Evolutionary conservation across 2,797 vertebrate genomes (phyloP), one percentile per base, ranked within the genome.

Genomic region (Muraenolepis orangiensis): DNA sequence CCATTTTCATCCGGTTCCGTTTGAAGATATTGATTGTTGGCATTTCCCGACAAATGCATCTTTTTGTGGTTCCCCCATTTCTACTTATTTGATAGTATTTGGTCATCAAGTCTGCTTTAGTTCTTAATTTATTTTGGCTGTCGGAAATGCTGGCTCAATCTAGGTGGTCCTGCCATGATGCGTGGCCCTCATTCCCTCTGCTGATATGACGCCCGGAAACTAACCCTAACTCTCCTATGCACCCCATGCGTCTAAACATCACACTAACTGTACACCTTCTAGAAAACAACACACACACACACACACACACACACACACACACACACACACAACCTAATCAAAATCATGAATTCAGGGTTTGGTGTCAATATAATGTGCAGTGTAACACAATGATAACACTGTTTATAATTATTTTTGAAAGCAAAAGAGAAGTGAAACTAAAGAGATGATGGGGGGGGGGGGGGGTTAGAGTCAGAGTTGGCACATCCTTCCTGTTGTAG

Each of bases 101-200:
- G 73, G 71, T 72, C 46, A 66, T 85, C 81, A 71, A 71, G 28
- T 78, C 51, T 2, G 42, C 34, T 38, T 32, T 11, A 12, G 36
- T 18, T 31, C 67, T 14, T 84, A 84, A 87, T 85, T 86, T 84
- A 86, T 87, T 87, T 70, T 32, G 76, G 79, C 72, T 82, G 84
- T 84, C 16, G 31, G 66, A 81, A 70, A 72, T 80, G 70, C 64
- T 70, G 64, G 36, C n/a, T 70, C 1, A 0, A 6, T 14, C 40
- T 20, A 70, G 66, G 13, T 72, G 51, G 20, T 23, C 42, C 0
- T 0, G 42, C n/a, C 51, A 34, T 34, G 38, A 6, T 4, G 38
- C 8, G 32, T 8, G 3, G 32, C 32, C 32, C 32, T 8, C 38
- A 2, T 2, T 40, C 38, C 38, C 38, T 40, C 6, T 40, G 38